Evolutionary conservation across 2,888 invertebrate species (phyloP), one percentile per base, ranked within the genome.

Genomic region (Ophraella communa): DNA sequence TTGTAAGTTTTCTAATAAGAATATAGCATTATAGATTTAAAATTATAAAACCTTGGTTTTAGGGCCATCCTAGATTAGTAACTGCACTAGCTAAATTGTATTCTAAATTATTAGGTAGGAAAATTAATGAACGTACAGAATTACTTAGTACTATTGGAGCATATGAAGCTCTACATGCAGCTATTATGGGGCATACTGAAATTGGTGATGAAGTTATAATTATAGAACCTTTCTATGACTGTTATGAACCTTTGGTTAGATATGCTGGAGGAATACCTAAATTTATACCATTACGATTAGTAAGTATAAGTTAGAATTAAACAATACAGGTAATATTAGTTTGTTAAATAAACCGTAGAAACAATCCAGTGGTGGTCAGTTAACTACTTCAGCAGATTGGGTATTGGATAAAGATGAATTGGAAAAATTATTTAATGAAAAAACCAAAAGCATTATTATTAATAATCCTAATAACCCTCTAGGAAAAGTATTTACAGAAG

Each of bases 381-480:
- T 80, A 0, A 79, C 87, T 2, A 86, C 86, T 7, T 95, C 96
- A 53, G 90, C 88, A 0, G 96, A 98, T 81, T 98, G 96, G 95
- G 88, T 89, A 1, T 84, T 98, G 11, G 95, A 99, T 79, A 88
- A 89, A 61, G 83, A 86, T 4, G 95, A 97, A 79, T 82, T 99
- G 27, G 88, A 87, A 61, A 85, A 87, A 0, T 84, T 95, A 7
- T 98, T 99, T 81, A 96, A 88, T 73, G 78, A 84, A 1, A 94
- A 92, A 79, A 99, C 99, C 0, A 99, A 99, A 85, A 90, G 93
- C 81, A 90, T 99, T 1, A 92, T 99, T 59, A 74, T 98, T n/a
- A 99, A 98, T 83, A 98, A 97, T 0, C 99, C 99, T 0, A 94
- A 99, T 82, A 99, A 99, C 83, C 99, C 99, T 0, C 82, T 96